Evolutionary conservation across 1,140 invertebrate species (phyloP), one percentile per base, ranked within the genome.

Genomic region (Apis cerana): DNA sequence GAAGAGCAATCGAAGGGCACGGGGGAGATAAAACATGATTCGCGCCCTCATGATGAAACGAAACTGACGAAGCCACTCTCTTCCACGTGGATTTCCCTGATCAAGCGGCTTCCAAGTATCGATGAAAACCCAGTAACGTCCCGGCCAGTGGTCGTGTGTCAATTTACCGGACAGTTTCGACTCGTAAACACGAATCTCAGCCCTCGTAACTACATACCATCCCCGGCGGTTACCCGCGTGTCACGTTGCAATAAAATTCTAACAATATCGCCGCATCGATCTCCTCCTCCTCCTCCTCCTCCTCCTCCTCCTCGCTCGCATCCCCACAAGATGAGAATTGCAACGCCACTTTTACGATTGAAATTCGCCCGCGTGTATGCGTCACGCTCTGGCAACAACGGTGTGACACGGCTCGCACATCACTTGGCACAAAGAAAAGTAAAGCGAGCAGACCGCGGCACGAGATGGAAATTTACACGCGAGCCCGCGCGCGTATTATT

Each of bases 231-330:
- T 86, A 81, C 43, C 75, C 75, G 74, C 86, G 85, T 77, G 82
- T 87, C 85, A 67, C 81, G 76, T 74, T 56, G 86, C 86, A 86
- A 88, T 87, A 88, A 88, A 87, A 88, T 88, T 82, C 86, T 61
- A 88, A 84, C 86, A 79, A 84, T 81, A 88, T 88, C 79, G 72
- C 48, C 54, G 68, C 86, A 71, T 88, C 82, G 78, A 88, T 88
- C 82, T 81, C 77, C 56, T 43, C 67, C 65, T 56, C 58, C 43
- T 56, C 54, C 8, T 52, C 4, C 64, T 33, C 52, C 50, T 59
- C 21, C 59, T n/a, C 59, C 56, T 52, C 61, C 11, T 50, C 13
- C 11, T 54, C 11, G 43, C 11, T 43, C 13, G 54, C 54, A 71
- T 86, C 65, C 78, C 58, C 27, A 50, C 43, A 74, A 86, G 85